Percentiles rank a stretch among this genome's conserved stretches.
Evolutionary conservation across 2,113 vertebrate species (phyloP).

Genomic region (Daubentonia madagascariensis): DNA sequence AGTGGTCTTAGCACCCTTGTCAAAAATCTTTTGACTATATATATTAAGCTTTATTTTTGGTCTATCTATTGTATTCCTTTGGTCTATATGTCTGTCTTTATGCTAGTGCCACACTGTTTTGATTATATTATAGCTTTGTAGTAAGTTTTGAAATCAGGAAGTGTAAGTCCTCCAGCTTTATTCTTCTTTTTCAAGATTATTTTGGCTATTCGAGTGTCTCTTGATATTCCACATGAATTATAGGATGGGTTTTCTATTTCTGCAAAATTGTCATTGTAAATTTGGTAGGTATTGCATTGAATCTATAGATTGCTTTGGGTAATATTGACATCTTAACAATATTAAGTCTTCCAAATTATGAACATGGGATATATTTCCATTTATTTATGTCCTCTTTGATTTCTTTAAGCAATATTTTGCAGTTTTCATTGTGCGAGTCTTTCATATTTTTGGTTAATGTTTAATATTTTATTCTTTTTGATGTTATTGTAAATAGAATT

Average conservation of each 20-base stretch:
- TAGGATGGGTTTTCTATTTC: no score
- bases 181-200: no score
- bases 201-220: no score
- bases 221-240: no score
- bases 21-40: not conserved
- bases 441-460: not conserved
- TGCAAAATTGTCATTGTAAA: no score
- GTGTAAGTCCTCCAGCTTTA: not conserved
- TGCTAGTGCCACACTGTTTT: not conserved
- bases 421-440: not conserved
- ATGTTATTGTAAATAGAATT: not conserved
- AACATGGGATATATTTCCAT: not conserved
- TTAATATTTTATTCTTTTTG: not conserved
- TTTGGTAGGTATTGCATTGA: no score
- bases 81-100: not conserved
- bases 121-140: not conserved
- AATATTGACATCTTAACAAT: not conserved
- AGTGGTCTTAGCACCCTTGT: not conserved
- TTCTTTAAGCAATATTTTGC: not conserved
- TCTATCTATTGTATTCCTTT: not conserved
- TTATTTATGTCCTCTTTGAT: not conserved
- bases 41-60: not conserved
- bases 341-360: not conserved
- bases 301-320: not conserved
- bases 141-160: not conserved